Base-by-base conservation (phyloP, 92 coral and sea anemone genomes). In the Plumapathes pennacea region DNA sequence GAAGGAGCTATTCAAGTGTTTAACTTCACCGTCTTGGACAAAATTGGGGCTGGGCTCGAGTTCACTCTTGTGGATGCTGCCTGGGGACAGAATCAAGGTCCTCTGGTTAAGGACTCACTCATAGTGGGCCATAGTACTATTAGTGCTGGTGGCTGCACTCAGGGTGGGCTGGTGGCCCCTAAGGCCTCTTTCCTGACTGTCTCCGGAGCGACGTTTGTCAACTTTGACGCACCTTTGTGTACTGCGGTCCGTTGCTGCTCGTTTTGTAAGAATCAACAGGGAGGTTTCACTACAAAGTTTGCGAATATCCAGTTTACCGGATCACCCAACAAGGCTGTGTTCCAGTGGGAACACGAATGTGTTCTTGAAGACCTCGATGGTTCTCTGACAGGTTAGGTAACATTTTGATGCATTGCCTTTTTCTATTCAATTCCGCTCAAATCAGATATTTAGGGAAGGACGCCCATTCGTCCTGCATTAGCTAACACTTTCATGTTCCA, bases 361-460 rank as follows among this genome's bases (percentile, higher is more conserved):
- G 87, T 85, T 18, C 73, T 81, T 40, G 49, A 72, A 40, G 97
- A 90, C 54, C 82, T 90, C 23, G 97, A 90, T 57, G 97, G 95
- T 12, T 65, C 85, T 0, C 62, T 89, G 29, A 85, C 94, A 62
- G 97, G 97, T 89, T 50, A 57, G 47, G n/a, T n/a, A n/a, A n/a
- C n/a, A n/a, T n/a, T n/a, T n/a, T n/a, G n/a, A n/a, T n/a, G n/a
- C n/a, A n/a, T n/a, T n/a, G n/a, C n/a, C n/a, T n/a, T n/a, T n/a
- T n/a, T n/a, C n/a, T n/a, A n/a, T n/a, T n/a, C n/a, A n/a, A n/a
- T n/a, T n/a, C n/a, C n/a, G n/a, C n/a, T n/a, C n/a, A n/a, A n/a
- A n/a, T n/a, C n/a, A n/a, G n/a, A n/a, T n/a, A n/a, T n/a, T n/a
- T n/a, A n/a, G n/a, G n/a, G n/a, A n/a, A n/a, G n/a, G n/a, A n/a